phyloP scores from a whole-genome alignment of 2,113 vertebrate species.

The Harpagus bidentatus region DNA sequence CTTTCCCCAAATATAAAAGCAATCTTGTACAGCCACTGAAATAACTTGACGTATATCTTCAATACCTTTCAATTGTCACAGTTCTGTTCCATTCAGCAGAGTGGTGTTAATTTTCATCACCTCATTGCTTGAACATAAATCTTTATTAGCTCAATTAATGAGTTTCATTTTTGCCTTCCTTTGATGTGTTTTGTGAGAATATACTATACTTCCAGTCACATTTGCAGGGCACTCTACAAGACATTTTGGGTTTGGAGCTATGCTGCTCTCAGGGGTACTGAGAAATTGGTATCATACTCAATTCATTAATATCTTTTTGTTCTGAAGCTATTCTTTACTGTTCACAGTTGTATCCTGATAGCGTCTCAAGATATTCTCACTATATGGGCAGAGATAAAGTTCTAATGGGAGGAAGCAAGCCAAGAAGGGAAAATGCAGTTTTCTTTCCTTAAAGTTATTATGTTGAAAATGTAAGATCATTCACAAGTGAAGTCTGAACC shows the following conservation, averaged over 20 bases:
- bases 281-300: background rate
- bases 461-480: background rate
- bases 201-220: background rate
- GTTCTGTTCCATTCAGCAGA: background rate
- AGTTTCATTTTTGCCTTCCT: background rate
- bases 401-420: background rate
- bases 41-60: background rate
- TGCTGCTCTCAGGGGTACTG: background rate
- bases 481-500: background rate
- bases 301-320: background rate
- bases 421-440: background rate
- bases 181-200: background rate
- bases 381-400: background rate
- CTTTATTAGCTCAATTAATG: slow-evolving; percentile 37
- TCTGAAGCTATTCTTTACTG: background rate
- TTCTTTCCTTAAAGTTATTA: background rate
- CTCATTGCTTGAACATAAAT: slow-evolving; percentile 21
- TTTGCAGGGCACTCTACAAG: background rate
- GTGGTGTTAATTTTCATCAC: slow-evolving; percentile 20
- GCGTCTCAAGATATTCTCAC: background rate
- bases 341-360: background rate
- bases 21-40: background rate
- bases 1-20: background rate
- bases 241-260: background rate
- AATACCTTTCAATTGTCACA: background rate